phyloP scores from a whole-genome alignment of 2,113 vertebrate genomes.

The Datnioides undecimradiatus region DNA sequence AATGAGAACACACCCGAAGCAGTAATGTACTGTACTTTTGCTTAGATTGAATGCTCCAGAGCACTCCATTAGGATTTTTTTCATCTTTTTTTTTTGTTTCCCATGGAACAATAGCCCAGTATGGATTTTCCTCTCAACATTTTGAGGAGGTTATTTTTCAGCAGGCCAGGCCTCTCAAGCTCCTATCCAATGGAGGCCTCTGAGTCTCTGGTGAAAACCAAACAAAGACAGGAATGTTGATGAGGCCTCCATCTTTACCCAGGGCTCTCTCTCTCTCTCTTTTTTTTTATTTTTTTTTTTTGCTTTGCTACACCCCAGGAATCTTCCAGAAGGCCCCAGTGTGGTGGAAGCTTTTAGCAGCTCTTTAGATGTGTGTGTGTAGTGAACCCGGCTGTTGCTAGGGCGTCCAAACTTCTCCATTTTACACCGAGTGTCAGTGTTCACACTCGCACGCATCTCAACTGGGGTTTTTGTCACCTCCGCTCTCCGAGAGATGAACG shows the following conservation, averaged over 20 bases:
- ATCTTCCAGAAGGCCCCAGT: constrained; percentile 79
- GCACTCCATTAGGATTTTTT: constrained; percentile 34
- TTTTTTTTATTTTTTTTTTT: constrained; percentile 41
- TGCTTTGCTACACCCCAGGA: constrained; percentile 78
- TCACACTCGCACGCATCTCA: constrained; percentile 54
- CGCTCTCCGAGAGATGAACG: constrained; percentile 11
- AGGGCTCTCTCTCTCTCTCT: constrained; percentile 43
- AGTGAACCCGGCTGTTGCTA: constrained; percentile 65
- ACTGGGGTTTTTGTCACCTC: constrained; percentile 51
- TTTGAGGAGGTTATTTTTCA: constrained; percentile 73
- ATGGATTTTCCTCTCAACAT: constrained; percentile 68
- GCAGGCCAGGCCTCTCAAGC: constrained; percentile 62
- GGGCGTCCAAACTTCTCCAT: constrained; percentile 68
- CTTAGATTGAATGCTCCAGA: constrained; percentile 42
- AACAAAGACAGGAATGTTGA: constrained; percentile 84
- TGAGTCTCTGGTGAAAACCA: constrained; percentile 79
- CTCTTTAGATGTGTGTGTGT: constrained; percentile 71
- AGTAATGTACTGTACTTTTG: constrained; percentile 37
- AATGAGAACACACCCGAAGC: constrained; percentile 7
- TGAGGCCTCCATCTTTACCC: constrained; percentile 81
- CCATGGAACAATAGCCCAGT: constrained; percentile 62
- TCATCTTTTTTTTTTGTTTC: constrained; percentile 29
- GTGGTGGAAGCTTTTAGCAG: constrained; percentile 78
- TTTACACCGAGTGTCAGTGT: constrained; percentile 64
- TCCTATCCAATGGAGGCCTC: constrained; percentile 75